Percentiles rank a stretch among this genome's conserved stretches.
These are phyloP conservation scores for Diglossa cyanea DNA, from an alignment of 2,797 vertebrate species.

Conservation along the genomic window DNA sequence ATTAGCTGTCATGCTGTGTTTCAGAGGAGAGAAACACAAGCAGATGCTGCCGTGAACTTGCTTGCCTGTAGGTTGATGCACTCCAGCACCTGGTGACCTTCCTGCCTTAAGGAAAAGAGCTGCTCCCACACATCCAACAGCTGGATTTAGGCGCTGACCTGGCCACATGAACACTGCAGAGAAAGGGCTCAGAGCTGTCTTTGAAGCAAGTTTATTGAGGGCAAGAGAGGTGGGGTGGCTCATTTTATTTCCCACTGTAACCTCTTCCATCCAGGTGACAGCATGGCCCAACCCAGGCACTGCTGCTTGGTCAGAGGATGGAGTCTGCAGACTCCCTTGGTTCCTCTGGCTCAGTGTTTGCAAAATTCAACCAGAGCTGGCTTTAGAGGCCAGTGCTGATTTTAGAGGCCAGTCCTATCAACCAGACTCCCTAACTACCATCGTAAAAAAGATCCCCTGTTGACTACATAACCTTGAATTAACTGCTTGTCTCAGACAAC, in stretches of 20 bases:
- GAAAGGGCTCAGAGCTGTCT: neutral
- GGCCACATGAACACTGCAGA: rapidly evolving
- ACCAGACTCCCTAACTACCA: neutral
- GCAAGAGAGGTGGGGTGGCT: neutral
- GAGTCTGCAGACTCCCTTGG: neutral
- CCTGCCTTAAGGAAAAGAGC: neutral
- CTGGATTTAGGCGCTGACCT: neutral
- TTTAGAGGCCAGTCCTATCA: neutral
- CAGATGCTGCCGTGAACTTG: neutral
- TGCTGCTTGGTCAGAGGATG: neutral
- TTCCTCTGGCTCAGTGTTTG: neutral
- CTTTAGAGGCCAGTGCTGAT: neutral
- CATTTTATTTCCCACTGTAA: neutral
- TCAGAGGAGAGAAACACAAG: neutral
- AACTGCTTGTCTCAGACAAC: neutral
- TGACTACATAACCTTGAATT: neutral
- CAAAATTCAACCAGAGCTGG: neutral
- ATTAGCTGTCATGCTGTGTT: neutral
- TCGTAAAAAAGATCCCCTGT: neutral
- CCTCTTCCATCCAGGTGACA: rapidly evolving
- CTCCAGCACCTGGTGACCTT: neutral
- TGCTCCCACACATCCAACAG: neutral
- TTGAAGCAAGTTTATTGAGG: neutral
- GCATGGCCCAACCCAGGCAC: rapidly evolving
- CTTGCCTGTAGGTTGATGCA: neutral